Evolutionary conservation across 2,888 invertebrate species (phyloP), one percentile per base, ranked within the genome.

Genomic region (Tanytarsus gracilentus): DNA sequence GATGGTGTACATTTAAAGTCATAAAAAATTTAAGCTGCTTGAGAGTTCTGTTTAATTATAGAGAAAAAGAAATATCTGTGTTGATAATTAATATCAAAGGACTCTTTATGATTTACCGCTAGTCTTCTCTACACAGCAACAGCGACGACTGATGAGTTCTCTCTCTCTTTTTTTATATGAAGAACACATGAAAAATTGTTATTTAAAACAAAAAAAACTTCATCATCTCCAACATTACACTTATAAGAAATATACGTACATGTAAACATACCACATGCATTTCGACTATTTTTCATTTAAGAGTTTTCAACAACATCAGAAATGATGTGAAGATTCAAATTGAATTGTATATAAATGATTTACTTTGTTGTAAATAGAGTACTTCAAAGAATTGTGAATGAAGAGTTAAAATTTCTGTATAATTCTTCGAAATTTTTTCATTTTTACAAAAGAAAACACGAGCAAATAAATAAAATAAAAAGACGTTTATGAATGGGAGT

Each of bases 361-460:
- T 58, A 58, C 58, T 58, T 58, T 58, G 58, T 58, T 58, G 58
- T 58, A 58, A 58, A 58, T 58, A 58, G 25, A 58, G 44, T 58
- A 58, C 58, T 58, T 58, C 58, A 58, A 58, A 55, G 26, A n/a
- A n/a, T n/a, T n/a, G n/a, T n/a, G 58, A 48, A 40, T 16, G 4
- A 39, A 56, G 27, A 53, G 36, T 14, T 14, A 36, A 6, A 14
- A 36, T 36, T 14, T 36, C 36, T 36, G 36, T n/a, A n/a, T n/a
- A 36, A 36, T 14, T 36, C 36, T 14, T 36, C 16, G 36, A 36
- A 36, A 36, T 36, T 6, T 14, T 36, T 36, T n/a, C 16, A 14
- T 36, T 36, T 14, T 36, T 30, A 11, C 30, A 30, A n/a, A 8
- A 30, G 6, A 30, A 30, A 30, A 9, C 30, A 30, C 6, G 9